phyloP scores from a whole-genome alignment of 2,113 vertebrate genomes.

The Natator depressus region DNA sequence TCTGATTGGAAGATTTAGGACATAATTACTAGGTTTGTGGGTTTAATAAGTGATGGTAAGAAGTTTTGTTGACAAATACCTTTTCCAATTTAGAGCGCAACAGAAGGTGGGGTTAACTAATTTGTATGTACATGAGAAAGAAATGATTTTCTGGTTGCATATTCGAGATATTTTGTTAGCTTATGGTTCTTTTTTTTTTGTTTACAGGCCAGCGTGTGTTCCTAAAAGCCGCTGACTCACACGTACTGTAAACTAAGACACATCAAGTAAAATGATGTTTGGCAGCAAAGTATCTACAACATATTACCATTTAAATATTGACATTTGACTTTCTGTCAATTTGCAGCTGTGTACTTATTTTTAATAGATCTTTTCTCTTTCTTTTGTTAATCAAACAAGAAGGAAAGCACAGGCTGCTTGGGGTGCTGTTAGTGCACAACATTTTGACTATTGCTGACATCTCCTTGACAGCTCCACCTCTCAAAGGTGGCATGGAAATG shows the following conservation, averaged over 20 bases:
- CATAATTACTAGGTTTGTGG: background rate
- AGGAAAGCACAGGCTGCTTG: background rate
- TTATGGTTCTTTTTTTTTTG: conserved; percentile 34
- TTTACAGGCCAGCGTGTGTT: conserved; percentile 50
- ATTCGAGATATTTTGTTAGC: conserved; percentile 33
- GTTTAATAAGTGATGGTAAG: conserved; percentile 39
- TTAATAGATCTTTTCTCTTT: background rate
- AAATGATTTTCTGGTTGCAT: conserved; percentile 23
- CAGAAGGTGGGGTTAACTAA: background rate
- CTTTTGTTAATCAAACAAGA: background rate
- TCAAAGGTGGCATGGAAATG: background rate
- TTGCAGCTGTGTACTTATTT: background rate
- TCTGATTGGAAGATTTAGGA: background rate
- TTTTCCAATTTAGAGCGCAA: conserved; percentile 6
- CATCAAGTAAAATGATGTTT: conserved; percentile 38
- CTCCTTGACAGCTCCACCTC: background rate
- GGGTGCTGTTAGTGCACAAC: background rate
- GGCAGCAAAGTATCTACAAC: conserved; percentile 39
- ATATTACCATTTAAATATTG: conserved; percentile 40
- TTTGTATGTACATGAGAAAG: conserved; percentile 47
- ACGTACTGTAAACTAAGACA: conserved; percentile 49
- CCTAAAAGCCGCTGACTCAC: conserved; percentile 62
- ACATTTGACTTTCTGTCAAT: conserved; percentile 49
- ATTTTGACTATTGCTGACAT: background rate
- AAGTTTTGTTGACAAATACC: conserved; percentile 9